Base-by-base conservation (phyloP, 2,888 invertebrate species). In the Deilephila porcellus region DNA sequence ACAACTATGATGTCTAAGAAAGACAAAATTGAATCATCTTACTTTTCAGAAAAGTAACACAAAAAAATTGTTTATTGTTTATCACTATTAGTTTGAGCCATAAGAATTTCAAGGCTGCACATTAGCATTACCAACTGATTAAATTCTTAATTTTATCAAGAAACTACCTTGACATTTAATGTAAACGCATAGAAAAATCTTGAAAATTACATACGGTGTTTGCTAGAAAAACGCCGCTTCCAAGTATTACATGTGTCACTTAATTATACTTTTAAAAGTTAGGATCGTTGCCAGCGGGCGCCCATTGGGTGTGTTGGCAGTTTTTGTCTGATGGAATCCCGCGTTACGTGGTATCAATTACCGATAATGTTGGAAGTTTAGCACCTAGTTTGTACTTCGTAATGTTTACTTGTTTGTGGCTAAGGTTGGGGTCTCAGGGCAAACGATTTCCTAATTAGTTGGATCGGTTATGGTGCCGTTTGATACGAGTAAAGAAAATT, bases 261-360 rank as follows among this genome's bases (percentile, higher is more conserved):
- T 52, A 52, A 67, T 67, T 67, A 67, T 67, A 67, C 70, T 71
- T 67, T 45, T 76, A 71, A 70, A 72, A 64, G 74, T 63, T 76
- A 52, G 56, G n/a, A n/a, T 56, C 56, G 56, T 19, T 32, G 56
- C n/a, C 70, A 45, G 53, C 34, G n/a, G 37, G 25, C 56, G 29
- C n/a, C 19, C 37, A 7, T 4, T 60, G 45, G 63, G 53, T 19
- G 72, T 25, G 53, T 29, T 72, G 0, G 74, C 52, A 73, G 76
- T 82, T 79, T 79, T 79, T 79, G 71, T 78, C 37, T 73, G 72
- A 78, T 76, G 75, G 79, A 83, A 82, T 83, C 79, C 76, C 72
- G 76, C 74, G 76, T 70, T 71, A 76, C 71, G 70, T 60, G 76
- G 74, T 80, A 81, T 83, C 80, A 76, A 79, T 82, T 80, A 77